Evolutionary conservation across 1,140 invertebrate genomes (phyloP).

Genomic region (Rhynchophorus ferrugineus): DNA sequence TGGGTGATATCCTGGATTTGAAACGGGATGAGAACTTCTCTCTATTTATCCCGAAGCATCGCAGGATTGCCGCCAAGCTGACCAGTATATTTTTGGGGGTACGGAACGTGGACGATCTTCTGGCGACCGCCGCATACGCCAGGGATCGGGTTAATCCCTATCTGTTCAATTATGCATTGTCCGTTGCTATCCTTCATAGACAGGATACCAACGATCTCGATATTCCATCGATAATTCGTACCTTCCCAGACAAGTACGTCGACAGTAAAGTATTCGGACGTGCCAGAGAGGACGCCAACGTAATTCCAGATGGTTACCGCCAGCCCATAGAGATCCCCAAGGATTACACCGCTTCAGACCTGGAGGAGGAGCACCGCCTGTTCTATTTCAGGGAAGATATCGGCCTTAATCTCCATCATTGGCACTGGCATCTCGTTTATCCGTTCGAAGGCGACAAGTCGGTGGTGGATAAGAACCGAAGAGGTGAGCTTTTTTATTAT

Average conservation of each 20-base stretch:
- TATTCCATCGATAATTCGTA: conserved; percentile 60
- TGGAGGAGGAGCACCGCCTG: conserved; percentile 55
- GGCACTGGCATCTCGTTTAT: conserved; percentile 80
- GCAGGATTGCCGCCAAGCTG: conserved; percentile 56
- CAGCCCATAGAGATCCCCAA: conserved; percentile 53
- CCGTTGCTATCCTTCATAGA: conserved; percentile 67
- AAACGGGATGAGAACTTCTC: conserved; percentile 64
- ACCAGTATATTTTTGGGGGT: conserved; percentile 68
- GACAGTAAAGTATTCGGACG: conserved; percentile 60
- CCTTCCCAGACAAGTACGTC: conserved; percentile 72
- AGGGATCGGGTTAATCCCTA: conserved; percentile 68
- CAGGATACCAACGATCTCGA: conserved; percentile 63
- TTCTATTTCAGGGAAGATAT: conserved; percentile 59
- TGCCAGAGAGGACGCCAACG: conserved; percentile 58
- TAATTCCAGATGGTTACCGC: conserved; percentile 53
- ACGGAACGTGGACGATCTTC: conserved; percentile 60
- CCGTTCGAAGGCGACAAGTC: conserved; percentile 53
- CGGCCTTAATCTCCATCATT: conserved; percentile 68
- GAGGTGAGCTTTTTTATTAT: conserved; percentile 70
- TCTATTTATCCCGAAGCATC: conserved; percentile 65
- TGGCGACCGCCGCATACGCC: conserved; percentile 61
- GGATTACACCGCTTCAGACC: conserved; percentile 58
- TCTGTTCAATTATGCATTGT: conserved; percentile 69
- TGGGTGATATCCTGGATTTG: conserved; percentile 57
- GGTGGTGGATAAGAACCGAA: conserved; percentile 59